Percentiles rank a stretch among this genome's conserved stretches.
Conservation (phyloP, 1,140 invertebrate genomes). For the Diabrotica virgifera region DNA sequence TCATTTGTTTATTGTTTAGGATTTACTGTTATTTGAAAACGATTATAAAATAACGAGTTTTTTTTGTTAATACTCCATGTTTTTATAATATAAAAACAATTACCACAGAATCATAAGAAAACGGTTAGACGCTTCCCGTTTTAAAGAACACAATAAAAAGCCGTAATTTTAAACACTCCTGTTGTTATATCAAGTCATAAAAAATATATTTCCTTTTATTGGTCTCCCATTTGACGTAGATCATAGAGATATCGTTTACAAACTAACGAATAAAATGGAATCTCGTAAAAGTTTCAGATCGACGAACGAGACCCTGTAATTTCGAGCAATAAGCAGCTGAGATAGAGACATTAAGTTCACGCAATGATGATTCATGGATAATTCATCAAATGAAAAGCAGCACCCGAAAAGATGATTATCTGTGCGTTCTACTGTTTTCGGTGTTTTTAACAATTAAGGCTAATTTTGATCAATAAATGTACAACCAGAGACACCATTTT, state of each 20-base stretch:
- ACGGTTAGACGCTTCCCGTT: too few species aligned
- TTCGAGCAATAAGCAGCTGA: slow-evolving; percentile 22
- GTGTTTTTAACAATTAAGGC: not conserved
- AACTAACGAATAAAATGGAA: not conserved
- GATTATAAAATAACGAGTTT: too few species aligned
- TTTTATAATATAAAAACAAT: too few species aligned
- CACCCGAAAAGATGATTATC: not conserved
- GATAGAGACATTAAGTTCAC: slow-evolving; percentile 29
- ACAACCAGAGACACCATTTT: not conserved
- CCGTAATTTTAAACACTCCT: not conserved
- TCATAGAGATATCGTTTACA: not conserved
- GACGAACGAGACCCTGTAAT: slow-evolving; percentile 20
- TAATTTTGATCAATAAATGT: not conserved
- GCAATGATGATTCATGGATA: slow-evolving; percentile 9
- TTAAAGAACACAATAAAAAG: too few species aligned
- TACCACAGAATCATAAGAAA: not conserved
- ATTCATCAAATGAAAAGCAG: not conserved
- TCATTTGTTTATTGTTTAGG: too few species aligned
- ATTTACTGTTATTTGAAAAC: too few species aligned
- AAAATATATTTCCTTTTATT: not conserved
- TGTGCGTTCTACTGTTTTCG: not conserved
- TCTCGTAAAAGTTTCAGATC: not conserved
- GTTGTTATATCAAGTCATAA: not conserved
- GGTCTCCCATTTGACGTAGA: too few species aligned
- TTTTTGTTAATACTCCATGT: too few species aligned